These are phyloP conservation scores for Leptocoma aspasia DNA, from an alignment of 2,113 vertebrate genomes.

Conservation along the genomic window DNA sequence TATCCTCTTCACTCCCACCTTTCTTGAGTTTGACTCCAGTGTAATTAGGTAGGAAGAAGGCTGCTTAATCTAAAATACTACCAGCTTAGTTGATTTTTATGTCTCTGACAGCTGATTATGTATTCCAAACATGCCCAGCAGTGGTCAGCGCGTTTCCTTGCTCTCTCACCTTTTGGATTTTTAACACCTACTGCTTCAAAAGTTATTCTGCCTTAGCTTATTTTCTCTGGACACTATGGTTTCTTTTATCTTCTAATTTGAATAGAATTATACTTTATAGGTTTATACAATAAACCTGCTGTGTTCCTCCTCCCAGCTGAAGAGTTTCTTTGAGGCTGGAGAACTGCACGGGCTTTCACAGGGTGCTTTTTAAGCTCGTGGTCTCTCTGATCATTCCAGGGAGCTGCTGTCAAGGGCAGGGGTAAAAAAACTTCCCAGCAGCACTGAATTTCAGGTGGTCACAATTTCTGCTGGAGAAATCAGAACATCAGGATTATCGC, in stretches of 20 bases:
- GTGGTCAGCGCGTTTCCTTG: background rate
- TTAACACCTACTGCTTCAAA: background rate
- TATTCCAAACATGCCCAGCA: background rate
- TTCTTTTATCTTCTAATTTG: background rate
- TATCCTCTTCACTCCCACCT: background rate
- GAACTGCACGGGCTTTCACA: accelerated
- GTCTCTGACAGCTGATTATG: background rate
- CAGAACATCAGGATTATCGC: background rate
- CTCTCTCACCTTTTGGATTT: background rate
- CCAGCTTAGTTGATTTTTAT: background rate
- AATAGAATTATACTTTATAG: background rate
- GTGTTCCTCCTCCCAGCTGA: background rate
- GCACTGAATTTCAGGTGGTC: background rate
- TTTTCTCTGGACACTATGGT: background rate
- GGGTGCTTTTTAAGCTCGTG: no score
- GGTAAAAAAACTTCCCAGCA: background rate
- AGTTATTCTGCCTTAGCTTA: background rate
- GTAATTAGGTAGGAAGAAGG: background rate
- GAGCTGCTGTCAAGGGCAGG: background rate
- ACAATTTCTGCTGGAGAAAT: background rate
- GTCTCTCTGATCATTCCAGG: background rate
- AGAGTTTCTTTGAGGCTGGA: background rate
- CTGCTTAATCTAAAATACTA: background rate
- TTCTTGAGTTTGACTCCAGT: background rate
- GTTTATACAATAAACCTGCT: background rate